Evolutionary conservation across 2,797 vertebrate species (phyloP).

Genomic region (Cyclopterus lumpus): DNA sequence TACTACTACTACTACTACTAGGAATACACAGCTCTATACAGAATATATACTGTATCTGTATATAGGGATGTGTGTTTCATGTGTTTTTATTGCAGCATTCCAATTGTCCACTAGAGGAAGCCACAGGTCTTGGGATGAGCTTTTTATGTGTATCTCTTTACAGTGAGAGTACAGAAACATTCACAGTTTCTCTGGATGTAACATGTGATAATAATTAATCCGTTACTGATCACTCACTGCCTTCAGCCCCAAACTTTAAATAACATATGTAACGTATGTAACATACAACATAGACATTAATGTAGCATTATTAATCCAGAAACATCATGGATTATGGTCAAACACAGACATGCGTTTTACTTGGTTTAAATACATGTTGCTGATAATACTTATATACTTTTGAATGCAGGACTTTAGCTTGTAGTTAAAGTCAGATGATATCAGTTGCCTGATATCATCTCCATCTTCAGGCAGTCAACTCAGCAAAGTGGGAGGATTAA

Average conservation of each 20-base stretch:
- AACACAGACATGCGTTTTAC: background rate
- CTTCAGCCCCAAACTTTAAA: background rate
- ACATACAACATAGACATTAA: background rate
- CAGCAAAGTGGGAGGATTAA: background rate
- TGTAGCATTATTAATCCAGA: background rate
- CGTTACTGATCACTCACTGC: background rate
- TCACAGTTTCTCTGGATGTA: background rate
- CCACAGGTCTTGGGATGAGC: background rate
- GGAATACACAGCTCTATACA: too few species aligned
- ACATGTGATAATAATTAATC: background rate
- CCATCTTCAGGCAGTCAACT: background rate
- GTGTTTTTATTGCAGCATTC: background rate
- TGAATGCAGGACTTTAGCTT: background rate
- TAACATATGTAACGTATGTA: too few species aligned
- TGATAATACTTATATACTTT: background rate
- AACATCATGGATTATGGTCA: background rate
- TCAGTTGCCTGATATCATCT: background rate
- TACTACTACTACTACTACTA: too few species aligned
- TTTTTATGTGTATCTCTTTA: background rate
- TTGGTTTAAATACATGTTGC: background rate
- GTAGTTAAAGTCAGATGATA: too few species aligned
- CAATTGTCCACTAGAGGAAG: constrained; percentile 2
- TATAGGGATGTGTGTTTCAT: background rate
- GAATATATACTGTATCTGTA: too few species aligned
- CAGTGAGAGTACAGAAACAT: background rate